Evolutionary conservation across 2,888 invertebrate genomes (phyloP), one percentile per base, ranked within the genome.

Genomic region (Stratiomys singularior): DNA sequence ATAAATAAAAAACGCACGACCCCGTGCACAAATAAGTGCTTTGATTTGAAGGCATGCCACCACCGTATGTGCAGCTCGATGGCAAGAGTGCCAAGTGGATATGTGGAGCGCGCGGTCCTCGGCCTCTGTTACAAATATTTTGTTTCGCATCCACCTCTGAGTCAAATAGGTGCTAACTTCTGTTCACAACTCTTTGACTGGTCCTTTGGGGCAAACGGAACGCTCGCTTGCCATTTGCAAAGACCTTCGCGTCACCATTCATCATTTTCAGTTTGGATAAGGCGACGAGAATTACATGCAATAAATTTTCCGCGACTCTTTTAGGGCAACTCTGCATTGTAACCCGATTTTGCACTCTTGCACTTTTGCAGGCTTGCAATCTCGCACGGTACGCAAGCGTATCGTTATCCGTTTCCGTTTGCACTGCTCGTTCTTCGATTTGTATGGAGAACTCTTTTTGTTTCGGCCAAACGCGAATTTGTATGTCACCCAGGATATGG

Each of bases 211-310:
- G 37, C 30, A 66, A 44, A 18, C 18, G n/a, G 15, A 37, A 37
- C 37, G 9, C 37, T 66, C 21, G 37, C 44, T 30, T 5, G 21
- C 66, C 23, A 37, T 37, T 37, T 3, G 37, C 37, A 37, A 37
- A 37, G 37, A 9, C 37, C 37, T 37, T 37, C 37, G 37, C 37
- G 37, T 37, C 37, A 37, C 37, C 37, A 37, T 72, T 72, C 71
- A 72, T 72, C 71, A 72, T 72, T 72, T 72, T 72, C 71, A 72
- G 52, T 52, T 72, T 56, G 28, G 37, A 37, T 27, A 56, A 72
- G 28, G 71, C 56, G 71, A 56, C 71, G 30, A 56, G 56, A 56
- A 72, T 72, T 18, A 52, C 71, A 72, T 52, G 71, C 56, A 56
- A 72, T 56, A 56, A 72, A 56, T 72, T 72, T 52, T 72, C 71